phyloP scores from a whole-genome alignment of 2,888 invertebrate genomes.

The Stomorhina lunata region DNA sequence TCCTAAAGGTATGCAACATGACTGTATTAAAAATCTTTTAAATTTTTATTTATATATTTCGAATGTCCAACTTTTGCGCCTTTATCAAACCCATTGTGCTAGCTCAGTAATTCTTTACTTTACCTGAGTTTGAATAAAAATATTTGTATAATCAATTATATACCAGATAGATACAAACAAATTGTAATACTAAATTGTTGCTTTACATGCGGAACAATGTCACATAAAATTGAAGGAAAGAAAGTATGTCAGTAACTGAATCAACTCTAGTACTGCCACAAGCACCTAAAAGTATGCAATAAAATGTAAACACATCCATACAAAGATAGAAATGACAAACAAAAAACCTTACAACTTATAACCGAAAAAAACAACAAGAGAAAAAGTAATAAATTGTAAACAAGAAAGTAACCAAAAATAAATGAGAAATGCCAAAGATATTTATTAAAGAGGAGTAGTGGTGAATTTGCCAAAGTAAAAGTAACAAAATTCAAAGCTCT shows the following conservation, averaged over 20 bases:
- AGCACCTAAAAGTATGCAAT: background rate
- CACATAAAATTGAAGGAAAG: background rate
- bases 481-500: background rate
- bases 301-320: slow-evolving; percentile 19
- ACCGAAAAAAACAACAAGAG: background rate
- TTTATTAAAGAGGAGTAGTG: slow-evolving; percentile 19
- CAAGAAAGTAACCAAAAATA: background rate
- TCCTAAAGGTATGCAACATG: too few relatives aligned
- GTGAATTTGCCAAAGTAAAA: slow-evolving; percentile 21
- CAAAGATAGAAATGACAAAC: slow-evolving; percentile 1
- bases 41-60: too few relatives aligned
- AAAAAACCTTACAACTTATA: background rate
- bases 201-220: slow-evolving; percentile 44
- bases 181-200: slow-evolving; percentile 46
- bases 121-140: background rate
- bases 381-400: slow-evolving; percentile 1
- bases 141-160: background rate
- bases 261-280: background rate
- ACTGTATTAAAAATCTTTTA: too few relatives aligned
- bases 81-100: too few relatives aligned
- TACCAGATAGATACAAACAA: slow-evolving; percentile 6
- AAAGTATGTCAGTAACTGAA: background rate
- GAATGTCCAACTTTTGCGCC: too few relatives aligned
- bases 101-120: too few relatives aligned
- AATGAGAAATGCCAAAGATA: background rate